These are phyloP conservation scores for Cyprinella venusta DNA, from an alignment of 2,797 vertebrate genomes.

Conservation along the genomic window DNA sequence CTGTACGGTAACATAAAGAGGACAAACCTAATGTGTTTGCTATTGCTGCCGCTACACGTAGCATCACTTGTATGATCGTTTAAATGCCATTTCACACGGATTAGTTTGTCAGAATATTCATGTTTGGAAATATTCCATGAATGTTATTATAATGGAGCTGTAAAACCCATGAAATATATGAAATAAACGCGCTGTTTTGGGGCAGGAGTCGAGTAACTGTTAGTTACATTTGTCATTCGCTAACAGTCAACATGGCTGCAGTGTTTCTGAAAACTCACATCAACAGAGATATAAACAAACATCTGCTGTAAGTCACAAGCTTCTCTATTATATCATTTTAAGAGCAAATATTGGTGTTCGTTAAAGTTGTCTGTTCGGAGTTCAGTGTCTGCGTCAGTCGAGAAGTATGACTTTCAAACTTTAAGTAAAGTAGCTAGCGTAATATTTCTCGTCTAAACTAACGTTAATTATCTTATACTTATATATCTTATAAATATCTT, in stretches of 20 bases:
- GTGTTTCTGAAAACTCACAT: conserved; percentile 17
- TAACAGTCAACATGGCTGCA: conserved; percentile 41
- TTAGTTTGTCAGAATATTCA: too few species aligned
- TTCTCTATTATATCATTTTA: background rate
- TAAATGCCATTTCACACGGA: background rate
- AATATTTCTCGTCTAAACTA: background rate
- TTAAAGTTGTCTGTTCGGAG: background rate
- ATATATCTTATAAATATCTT: too few species aligned
- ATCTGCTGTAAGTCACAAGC: conserved; percentile 32
- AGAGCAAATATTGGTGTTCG: background rate
- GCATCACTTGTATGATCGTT: background rate
- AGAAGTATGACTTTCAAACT: conserved; percentile 20
- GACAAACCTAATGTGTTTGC: background rate
- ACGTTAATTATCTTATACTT: too few species aligned
- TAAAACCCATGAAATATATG: background rate
- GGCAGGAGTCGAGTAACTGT: background rate
- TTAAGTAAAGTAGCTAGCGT: background rate
- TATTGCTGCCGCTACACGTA: background rate
- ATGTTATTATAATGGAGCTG: background rate
- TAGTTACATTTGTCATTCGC: background rate
- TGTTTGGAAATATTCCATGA: background rate
- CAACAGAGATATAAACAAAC: conserved; percentile 16
- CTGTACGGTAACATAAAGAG: conserved; percentile 1
- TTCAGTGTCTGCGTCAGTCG: background rate
- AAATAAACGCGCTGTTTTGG: background rate